A percentile compares a stretch with the other conserved stretches of the same genome.
Evolutionary conservation across 1,140 invertebrate genomes (phyloP).

Genomic region (Zaprionus lachaisei): DNA sequence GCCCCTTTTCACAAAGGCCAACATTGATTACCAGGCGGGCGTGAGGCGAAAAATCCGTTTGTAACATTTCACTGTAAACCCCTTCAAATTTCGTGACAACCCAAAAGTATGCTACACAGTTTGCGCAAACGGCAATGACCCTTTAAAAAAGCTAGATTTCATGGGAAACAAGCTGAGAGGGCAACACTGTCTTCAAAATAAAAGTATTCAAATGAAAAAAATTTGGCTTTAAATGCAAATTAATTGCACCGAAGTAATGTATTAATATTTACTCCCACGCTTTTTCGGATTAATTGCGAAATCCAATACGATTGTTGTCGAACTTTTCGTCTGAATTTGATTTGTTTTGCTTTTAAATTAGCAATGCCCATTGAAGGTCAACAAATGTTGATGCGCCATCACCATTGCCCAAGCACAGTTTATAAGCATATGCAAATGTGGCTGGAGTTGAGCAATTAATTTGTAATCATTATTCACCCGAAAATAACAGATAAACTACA

Average conservation of each 20-base stretch:
- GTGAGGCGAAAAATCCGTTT: no score
- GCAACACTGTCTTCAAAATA: neutral
- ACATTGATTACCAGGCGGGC: no score
- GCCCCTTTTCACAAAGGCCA: no score
- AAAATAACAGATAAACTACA: neutral
- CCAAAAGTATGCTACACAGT: slow-evolving; percentile 16
- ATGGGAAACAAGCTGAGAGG: no score
- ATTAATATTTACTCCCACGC: neutral
- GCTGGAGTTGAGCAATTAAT: slow-evolving; percentile 29
- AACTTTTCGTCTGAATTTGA: slow-evolving; percentile 26
- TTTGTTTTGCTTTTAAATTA: slow-evolving; percentile 67
- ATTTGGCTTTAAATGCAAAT: slow-evolving; percentile 17
- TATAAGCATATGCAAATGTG: slow-evolving; percentile 54
- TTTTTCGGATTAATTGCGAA: slow-evolving; percentile 31
- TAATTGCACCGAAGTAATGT: slow-evolving; percentile 11
- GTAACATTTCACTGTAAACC: no score
- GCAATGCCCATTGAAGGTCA: slow-evolving; percentile 69
- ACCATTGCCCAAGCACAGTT: slow-evolving; percentile 44
- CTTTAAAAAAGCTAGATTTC: no score
- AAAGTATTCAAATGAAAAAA: slow-evolving; percentile 10
- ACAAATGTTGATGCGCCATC: slow-evolving; percentile 63
- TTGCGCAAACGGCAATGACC: slow-evolving; percentile 11
- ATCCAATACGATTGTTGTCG: slow-evolving; percentile 19
- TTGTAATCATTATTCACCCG: slow-evolving; percentile 18
- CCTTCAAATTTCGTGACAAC: neutral